phyloP scores from a whole-genome alignment of 2,113 vertebrate species.

The Carassius carassius region DNA sequence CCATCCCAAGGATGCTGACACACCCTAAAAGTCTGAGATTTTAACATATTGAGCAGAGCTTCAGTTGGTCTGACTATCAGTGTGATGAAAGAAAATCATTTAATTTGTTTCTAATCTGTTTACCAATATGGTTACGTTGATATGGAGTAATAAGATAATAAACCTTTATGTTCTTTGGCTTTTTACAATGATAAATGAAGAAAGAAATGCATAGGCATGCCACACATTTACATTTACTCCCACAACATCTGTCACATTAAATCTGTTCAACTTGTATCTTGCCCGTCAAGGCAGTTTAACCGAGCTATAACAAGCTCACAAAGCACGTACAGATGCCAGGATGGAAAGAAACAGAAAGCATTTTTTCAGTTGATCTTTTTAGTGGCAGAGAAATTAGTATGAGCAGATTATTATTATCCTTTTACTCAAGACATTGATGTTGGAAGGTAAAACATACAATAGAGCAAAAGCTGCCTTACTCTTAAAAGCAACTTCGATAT shows the following conservation, averaged over 20 bases:
- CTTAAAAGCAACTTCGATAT: slow-evolving; percentile 51
- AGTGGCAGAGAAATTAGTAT: slow-evolving; percentile 50
- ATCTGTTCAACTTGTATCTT: slow-evolving; percentile 34
- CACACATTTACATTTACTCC: background rate
- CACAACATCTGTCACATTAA: slow-evolving; percentile 21
- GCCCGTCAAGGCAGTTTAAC: slow-evolving; percentile 33
- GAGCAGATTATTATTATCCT: slow-evolving; percentile 57
- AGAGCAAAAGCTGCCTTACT: slow-evolving; percentile 35
- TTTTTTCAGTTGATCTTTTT: slow-evolving; percentile 54
- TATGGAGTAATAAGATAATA: background rate
- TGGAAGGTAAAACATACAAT: slow-evolving; percentile 17
- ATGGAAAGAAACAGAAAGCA: background rate
- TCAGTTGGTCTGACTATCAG: slow-evolving; percentile 14
- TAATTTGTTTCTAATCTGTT: background rate
- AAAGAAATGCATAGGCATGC: slow-evolving; percentile 2
- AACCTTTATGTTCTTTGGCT: background rate
- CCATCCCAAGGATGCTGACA: slow-evolving; percentile 34
- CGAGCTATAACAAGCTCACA: slow-evolving; percentile 18
- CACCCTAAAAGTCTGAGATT: slow-evolving; percentile 39
- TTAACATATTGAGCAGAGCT: background rate
- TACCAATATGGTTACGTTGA: background rate
- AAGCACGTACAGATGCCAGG: background rate
- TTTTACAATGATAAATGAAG: slow-evolving; percentile 4
- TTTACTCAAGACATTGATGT: slow-evolving; percentile 51
- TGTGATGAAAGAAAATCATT: background rate